Evolutionary conservation across 2,113 vertebrate genomes (phyloP).

Genomic region (Aspidoscelis tigris): DNA sequence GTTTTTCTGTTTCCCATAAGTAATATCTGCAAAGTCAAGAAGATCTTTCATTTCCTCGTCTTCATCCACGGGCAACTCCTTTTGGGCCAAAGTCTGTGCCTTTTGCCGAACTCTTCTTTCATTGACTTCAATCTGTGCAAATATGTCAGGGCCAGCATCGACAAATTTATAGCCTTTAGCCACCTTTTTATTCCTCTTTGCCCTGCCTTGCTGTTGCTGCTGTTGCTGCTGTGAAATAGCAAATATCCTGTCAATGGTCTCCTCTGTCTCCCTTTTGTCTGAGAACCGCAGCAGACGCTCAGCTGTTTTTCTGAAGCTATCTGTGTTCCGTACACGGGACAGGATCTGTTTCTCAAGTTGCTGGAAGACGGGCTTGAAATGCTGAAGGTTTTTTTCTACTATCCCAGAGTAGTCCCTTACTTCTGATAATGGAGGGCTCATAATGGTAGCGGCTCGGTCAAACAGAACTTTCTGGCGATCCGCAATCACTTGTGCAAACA

Average conservation of each 20-base stretch:
- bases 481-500: slow-evolving; percentile 88
- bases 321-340: slow-evolving; percentile 87
- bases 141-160: slow-evolving; percentile 89
- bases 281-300: slow-evolving; percentile 90
- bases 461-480: slow-evolving; percentile 90
- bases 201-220: slow-evolving; percentile 77
- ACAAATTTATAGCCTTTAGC: slow-evolving; percentile 85
- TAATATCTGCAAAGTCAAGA: slow-evolving; percentile 86
- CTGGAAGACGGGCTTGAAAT: slow-evolving; percentile 93
- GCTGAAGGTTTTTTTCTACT: slow-evolving; percentile 90
- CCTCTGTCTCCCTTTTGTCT: slow-evolving; percentile 90
- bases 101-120: slow-evolving; percentile 90
- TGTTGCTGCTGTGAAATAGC: slow-evolving; percentile 82
- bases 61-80: slow-evolving; percentile 87
- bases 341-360: slow-evolving; percentile 92
- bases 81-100: slow-evolving; percentile 83
- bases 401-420: slow-evolving; percentile 85
- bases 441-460: slow-evolving; percentile 74
- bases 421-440: slow-evolving; percentile 74
- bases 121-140: slow-evolving; percentile 92
- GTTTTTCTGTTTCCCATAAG: slow-evolving; percentile 79
- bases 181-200: slow-evolving; percentile 79
- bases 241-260: slow-evolving; percentile 90
- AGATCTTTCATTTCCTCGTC: slow-evolving; percentile 89
- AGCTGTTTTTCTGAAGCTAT: slow-evolving; percentile 88